Percentiles rank a stretch among this genome's conserved stretches.
Conservation (phyloP, 2,888 invertebrate genomes). For the Serripes groenlandicus region DNA sequence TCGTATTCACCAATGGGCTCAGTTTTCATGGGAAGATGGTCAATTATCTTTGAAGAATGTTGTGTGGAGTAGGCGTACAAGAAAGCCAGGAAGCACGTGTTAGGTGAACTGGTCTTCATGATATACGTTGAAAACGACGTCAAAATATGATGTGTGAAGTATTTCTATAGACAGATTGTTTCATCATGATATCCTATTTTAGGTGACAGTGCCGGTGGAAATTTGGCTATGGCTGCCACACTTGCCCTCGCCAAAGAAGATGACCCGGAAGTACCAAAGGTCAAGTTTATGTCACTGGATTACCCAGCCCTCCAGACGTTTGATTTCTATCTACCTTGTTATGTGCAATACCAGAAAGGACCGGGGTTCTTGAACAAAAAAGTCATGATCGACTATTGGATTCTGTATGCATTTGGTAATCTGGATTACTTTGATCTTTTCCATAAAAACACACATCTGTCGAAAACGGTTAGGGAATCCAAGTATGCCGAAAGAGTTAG, state of each 20-base stretch:
- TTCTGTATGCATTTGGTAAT: constrained; percentile 66
- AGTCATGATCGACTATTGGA: constrained; percentile 61
- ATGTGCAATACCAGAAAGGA: constrained; percentile 60
- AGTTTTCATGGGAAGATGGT: no score
- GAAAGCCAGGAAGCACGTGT: no score
- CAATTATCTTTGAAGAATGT: no score
- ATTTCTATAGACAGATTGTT: no score
- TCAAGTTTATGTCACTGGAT: constrained; percentile 65
- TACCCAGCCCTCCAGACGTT: constrained; percentile 75
- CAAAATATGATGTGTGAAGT: no score
- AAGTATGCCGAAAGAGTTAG: constrained; percentile 39
- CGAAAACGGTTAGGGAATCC: constrained; percentile 34
- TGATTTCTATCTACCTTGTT: constrained; percentile 80
- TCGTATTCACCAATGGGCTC: no score
- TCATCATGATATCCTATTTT: no score
- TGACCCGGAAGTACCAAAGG: constrained; percentile 35
- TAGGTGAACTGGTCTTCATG: no score
- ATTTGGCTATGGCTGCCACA: constrained; percentile 74
- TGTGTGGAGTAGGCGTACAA: no score
- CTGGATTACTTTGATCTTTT: constrained; percentile 32
- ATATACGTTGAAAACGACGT: no score
- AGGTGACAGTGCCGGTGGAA: constrained; percentile 79
- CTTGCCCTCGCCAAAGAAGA: constrained; percentile 63
- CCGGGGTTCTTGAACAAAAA: constrained; percentile 58
- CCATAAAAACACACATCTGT: constrained; percentile 40